Percentiles rank a stretch among this genome's conserved stretches.
Conservation (phyloP, 2,113 vertebrate genomes). For the Hemichromis elongatus region DNA sequence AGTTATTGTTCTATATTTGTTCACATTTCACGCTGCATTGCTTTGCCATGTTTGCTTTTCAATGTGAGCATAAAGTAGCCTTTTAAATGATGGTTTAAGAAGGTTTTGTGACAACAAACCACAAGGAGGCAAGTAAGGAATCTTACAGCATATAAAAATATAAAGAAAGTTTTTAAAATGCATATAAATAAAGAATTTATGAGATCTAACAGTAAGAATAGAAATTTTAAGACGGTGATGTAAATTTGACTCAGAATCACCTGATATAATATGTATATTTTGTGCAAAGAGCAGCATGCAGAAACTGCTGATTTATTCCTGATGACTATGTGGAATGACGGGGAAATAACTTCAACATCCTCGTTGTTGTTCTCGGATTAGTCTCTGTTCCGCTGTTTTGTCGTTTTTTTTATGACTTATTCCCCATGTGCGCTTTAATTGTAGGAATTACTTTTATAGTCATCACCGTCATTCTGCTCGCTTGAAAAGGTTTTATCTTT, state of each 20-base stretch:
- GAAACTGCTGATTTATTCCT: not conserved
- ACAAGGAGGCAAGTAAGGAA: not conserved
- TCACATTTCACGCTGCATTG: not conserved
- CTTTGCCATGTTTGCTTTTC: not conserved
- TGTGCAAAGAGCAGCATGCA: not conserved
- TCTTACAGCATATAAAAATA: not conserved
- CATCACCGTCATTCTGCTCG: not conserved
- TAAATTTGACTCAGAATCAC: not conserved
- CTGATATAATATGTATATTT: not conserved
- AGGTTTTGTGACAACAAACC: not conserved
- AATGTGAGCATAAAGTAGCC: not conserved
- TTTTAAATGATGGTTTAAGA: not conserved
- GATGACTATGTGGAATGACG: not conserved
- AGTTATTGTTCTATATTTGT: not conserved
- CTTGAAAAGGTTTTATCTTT: constrained; percentile 4
- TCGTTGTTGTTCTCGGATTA: not conserved
- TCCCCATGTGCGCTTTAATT: not conserved
- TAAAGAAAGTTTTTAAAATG: not conserved
- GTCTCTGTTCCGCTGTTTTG: not conserved
- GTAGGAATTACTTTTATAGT: not conserved
- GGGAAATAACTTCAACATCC: not conserved
- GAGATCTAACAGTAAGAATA: not conserved
- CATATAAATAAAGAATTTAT: not conserved
- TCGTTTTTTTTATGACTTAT: not conserved
- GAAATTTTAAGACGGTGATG: not conserved